A percentile compares a stretch with the other conserved stretches of the same genome.
phyloP scores from a whole-genome alignment of 2,113 vertebrate species.

The mouse (Mus musculus) region GRCm39 chr8:97040501-97041000 shows the following conservation, averaged over 20 bases:
- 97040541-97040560: background rate
- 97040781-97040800: background rate
- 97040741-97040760: background rate
- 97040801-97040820: background rate
- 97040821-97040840: no score
- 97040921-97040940: background rate
- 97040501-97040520: background rate
- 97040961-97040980: background rate
- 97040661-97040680: background rate
- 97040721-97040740: constrained; percentile 3
- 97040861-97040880: background rate
- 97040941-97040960: background rate
- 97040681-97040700: background rate
- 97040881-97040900: background rate
- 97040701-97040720: background rate
- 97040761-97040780: background rate
- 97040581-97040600: background rate
- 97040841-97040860: background rate
- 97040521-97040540: background rate
- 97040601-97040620: constrained; percentile 6
- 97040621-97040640: constrained; percentile 15
- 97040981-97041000: background rate
- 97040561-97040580: background rate
- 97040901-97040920: background rate
- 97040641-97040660: constrained; percentile 23